phyloP scores from a whole-genome alignment of 2,797 vertebrate genomes.

The Poeciliopsis gracilis region DNA sequence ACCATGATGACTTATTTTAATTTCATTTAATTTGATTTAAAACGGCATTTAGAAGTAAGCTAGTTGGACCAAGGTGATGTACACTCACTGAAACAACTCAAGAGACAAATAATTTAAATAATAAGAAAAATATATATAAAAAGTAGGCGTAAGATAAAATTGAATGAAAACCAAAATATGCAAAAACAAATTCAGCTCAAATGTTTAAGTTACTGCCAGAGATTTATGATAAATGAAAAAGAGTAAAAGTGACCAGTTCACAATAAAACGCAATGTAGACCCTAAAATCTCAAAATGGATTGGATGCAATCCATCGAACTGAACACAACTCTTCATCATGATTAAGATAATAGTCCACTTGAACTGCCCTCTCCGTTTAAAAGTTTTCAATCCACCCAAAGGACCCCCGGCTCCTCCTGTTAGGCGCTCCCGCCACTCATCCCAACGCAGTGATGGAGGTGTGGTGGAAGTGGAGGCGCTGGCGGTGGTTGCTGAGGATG shows the following conservation, averaged over 20 bases:
- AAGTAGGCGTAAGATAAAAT: background rate
- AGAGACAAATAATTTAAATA: background rate
- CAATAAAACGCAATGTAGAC: background rate
- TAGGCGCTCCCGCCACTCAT: conserved; percentile 55
- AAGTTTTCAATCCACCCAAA: conserved; percentile 40
- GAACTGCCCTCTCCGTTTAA: conserved; percentile 12
- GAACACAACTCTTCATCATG: conserved; percentile 1
- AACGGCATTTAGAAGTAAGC: background rate
- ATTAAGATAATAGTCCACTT: conserved; percentile 28
- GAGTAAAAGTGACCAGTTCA: background rate
- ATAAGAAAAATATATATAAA: background rate
- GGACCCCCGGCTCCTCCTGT: conserved; percentile 44
- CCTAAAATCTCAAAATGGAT: background rate
- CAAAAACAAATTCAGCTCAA: background rate
- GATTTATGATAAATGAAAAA: background rate
- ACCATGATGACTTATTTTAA: background rate
- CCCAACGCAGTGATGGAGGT: conserved; percentile 64
- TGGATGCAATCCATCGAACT: background rate
- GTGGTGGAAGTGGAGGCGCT: conserved; percentile 55
- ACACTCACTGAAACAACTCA: background rate
- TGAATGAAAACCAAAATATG: background rate
- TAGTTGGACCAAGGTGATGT: background rate
- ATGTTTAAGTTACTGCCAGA: background rate
- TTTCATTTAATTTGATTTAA: background rate
- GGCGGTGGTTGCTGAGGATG: conserved; percentile 62